These are phyloP conservation scores for Diglossa brunneiventris DNA, from an alignment of 2,113 vertebrate genomes.

Conservation along the genomic window DNA sequence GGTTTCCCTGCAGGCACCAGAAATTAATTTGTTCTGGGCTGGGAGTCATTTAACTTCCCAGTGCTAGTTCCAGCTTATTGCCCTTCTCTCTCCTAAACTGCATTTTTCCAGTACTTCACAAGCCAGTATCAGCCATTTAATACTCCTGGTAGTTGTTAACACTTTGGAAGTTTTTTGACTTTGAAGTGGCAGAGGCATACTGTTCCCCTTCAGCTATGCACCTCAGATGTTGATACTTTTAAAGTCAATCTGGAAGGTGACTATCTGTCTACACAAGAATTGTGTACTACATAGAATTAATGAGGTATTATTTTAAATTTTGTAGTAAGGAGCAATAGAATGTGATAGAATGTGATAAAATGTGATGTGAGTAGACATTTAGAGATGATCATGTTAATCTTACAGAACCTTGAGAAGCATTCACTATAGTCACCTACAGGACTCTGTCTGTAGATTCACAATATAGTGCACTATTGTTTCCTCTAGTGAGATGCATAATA, in stretches of 20 bases:
- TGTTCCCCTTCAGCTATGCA: background rate
- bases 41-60: background rate
- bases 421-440: background rate
- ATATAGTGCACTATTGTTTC: background rate
- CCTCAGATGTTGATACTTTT: background rate
- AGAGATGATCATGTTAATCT: background rate
- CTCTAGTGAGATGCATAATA: background rate
- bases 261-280: background rate
- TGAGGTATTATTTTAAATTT: background rate
- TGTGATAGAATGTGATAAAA: background rate
- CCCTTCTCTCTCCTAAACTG: background rate
- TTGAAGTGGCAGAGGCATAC: background rate
- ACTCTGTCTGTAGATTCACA: background rate
- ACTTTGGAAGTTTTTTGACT: background rate
- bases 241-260: background rate
- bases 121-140: background rate
- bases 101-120: background rate
- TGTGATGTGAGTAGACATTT: background rate
- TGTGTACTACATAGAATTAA: background rate
- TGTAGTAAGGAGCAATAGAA: background rate
- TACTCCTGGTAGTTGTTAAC: background rate
- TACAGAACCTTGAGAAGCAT: background rate
- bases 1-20: background rate
- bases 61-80: background rate
- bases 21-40: constrained; percentile 7